Base-by-base conservation (phyloP, 1,140 invertebrate genomes). In the Charaxes varanes region DNA sequence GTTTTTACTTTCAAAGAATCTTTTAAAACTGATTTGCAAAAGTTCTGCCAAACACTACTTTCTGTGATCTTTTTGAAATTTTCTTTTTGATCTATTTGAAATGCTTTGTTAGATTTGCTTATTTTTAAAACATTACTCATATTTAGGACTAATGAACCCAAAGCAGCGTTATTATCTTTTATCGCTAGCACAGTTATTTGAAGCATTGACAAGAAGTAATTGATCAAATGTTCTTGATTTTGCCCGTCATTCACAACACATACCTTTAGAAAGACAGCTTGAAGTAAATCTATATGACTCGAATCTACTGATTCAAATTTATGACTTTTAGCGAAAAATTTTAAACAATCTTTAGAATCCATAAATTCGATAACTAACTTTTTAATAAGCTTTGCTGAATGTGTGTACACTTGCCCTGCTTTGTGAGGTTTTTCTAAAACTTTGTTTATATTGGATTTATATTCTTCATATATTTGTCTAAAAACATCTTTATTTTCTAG, bases 21-120 rank as follows among this genome's bases (percentile, higher is more conserved):
- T 66, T 90, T 92, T 13, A 93, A 71, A 21, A 87, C 86, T 23
- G 85, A 85, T 68, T 90, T 88, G 34, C 86, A 88, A 54, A 90
- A 92, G 32, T 88, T 88, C 8, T 88, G 80, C 87, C 91, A 92
- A 3, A 86, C 85, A 19, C 86, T 71, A 61, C 86, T 87, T 41
- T 85, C 85, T 19, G 55, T 85, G 2, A 89, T 41, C 45, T 81
- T 71, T 19, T 82, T 77, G 43, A 85, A 87, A 3, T 72, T 59
- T 14, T 78, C 62, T 28, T 78, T 67, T 22, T 78, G 28, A 1
- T 68, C 44, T 4, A 49, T 49, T 1, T 63, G 37, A 55, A 69
- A 73, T 27, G 73, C 73, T 13, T 54, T 18, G 13, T 63, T 46
- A 23, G 42, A 10, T 54, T 62, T 59, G 34, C 10, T 47, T 13